Percentiles rank a stretch among this genome's conserved stretches.
phyloP scores from a whole-genome alignment of 2,888 invertebrate genomes.

The Zaprionus bogoriensis region DNA sequence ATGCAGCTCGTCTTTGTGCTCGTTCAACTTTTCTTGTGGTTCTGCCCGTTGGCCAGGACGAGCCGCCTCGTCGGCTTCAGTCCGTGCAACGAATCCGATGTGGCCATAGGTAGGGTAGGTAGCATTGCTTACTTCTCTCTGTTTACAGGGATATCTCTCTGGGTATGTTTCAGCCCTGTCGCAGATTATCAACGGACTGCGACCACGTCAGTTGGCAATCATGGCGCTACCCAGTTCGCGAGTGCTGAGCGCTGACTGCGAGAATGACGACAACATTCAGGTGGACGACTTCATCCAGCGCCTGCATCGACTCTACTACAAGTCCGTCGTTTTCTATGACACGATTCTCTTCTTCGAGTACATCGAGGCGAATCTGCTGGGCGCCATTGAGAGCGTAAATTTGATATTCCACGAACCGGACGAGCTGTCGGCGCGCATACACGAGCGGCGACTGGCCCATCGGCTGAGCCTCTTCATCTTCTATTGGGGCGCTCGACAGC shows the following conservation, averaged over 20 bases:
- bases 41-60: constrained; percentile 4
- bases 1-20: constrained; percentile 14
- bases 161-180: constrained; percentile 76
- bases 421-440: constrained; percentile 69
- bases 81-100: constrained; percentile 69
- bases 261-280: constrained; percentile 56
- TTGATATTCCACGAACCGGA: constrained; percentile 80
- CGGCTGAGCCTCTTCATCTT: constrained; percentile 86
- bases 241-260: constrained; percentile 27
- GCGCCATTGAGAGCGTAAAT: constrained; percentile 81
- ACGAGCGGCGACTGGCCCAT: constrained; percentile 73
- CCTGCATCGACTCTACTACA: constrained; percentile 75
- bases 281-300: constrained; percentile 80
- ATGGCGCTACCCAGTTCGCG: constrained; percentile 45
- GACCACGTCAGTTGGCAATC: constrained; percentile 75
- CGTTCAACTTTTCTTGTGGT: neutral
- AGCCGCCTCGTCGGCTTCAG: constrained; percentile 27
- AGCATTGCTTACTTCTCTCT: neutral
- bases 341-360: constrained; percentile 77
- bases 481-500: constrained; percentile 86
- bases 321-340: constrained; percentile 80
- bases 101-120: constrained; percentile 62
- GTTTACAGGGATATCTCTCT: no score
- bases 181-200: constrained; percentile 80
- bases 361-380: constrained; percentile 75